Conservation (phyloP, 92 coral and sea anemone genomes). For the Palythoa grandiflora region DNA sequence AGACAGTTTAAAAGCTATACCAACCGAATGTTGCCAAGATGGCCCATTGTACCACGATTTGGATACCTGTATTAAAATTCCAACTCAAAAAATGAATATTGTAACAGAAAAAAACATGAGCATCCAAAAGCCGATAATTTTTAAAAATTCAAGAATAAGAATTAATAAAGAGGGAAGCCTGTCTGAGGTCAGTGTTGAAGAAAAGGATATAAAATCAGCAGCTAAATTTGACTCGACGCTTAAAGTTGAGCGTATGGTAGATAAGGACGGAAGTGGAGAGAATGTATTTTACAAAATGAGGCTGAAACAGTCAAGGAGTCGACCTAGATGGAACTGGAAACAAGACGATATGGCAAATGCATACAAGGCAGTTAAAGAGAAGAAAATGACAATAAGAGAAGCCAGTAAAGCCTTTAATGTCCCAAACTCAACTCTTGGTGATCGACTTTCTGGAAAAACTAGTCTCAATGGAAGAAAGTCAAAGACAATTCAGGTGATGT, state of each 20-base stretch:
- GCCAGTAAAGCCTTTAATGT: not conserved
- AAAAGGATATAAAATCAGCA: not conserved
- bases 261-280: not conserved
- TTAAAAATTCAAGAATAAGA: not conserved
- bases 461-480: not conserved
- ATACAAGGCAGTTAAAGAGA: not conserved
- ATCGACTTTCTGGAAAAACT: constrained; percentile 4
- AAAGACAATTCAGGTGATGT: not conserved
- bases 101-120: not conserved
- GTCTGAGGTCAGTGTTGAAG: not conserved
- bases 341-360: constrained; percentile 4
- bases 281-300: not conserved
- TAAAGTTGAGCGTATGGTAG: not conserved
- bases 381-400: constrained; percentile 4
- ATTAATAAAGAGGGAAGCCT: not conserved
- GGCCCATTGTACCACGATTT: not conserved
- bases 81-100: not conserved
- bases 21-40: not conserved
- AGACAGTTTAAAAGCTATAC: not conserved
- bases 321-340: not conserved
- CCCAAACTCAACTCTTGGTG: constrained; percentile 4
- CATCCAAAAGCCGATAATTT: not conserved
- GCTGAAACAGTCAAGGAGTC: not conserved
- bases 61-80: not conserved
- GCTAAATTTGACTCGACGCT: not conserved